These are phyloP conservation scores for Electrophaes corylata DNA, from an alignment of 2,888 invertebrate species.

Conservation along the genomic window DNA sequence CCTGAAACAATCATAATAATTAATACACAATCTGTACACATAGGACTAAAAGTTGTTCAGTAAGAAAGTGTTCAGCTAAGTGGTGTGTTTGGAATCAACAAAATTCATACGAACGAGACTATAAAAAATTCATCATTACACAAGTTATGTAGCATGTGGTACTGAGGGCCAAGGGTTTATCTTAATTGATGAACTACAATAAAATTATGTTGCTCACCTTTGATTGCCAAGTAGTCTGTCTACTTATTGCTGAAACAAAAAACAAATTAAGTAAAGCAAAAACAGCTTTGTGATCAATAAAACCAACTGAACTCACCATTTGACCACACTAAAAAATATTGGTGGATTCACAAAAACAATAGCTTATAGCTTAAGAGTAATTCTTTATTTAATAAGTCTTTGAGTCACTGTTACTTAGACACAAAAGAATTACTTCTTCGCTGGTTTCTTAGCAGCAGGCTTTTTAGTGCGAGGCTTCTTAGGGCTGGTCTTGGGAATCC, in stretches of 20 bases:
- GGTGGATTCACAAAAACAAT: conserved; percentile 58
- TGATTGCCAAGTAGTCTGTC: neutral
- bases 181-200: too few relatives aligned
- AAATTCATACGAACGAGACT: conserved; percentile 32
- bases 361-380: conserved; percentile 72
- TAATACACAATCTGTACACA: neutral
- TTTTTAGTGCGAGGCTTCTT: conserved; percentile 79
- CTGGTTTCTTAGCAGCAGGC: conserved; percentile 80
- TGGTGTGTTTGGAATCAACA: conserved; percentile 27
- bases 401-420: conserved; percentile 66
- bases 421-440: conserved; percentile 84
- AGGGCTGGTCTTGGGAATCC: conserved; percentile 80
- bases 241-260: conserved; percentile 64
- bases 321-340: conserved; percentile 48
- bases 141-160: neutral
- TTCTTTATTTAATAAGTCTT: conserved; percentile 78
- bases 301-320: conserved; percentile 69
- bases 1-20: conserved; percentile 10
- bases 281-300: conserved; percentile 58
- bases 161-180: too few relatives aligned
- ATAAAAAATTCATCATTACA: conserved; percentile 40
- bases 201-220: conserved; percentile 23
- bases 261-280: conserved; percentile 75
- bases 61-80: conserved; percentile 17
- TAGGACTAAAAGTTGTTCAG: neutral